A percentile compares a stretch with the other conserved stretches of the same genome.
Conservation (phyloP, 1,140 invertebrate genomes). For the Cydia splendana region DNA sequence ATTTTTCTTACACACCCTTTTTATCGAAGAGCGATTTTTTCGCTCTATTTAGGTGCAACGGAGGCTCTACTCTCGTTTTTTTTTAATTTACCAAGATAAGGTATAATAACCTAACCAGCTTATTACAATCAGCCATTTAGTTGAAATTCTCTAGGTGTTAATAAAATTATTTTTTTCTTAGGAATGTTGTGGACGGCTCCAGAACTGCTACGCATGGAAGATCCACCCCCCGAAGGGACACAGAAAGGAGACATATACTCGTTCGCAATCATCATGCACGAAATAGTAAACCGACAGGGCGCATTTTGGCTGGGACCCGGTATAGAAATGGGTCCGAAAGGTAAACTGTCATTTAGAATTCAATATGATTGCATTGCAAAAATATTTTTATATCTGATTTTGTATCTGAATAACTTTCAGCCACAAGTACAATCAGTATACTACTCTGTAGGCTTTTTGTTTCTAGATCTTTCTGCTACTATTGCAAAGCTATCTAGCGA, state of each 20-base stretch:
- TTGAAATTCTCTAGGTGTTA: neutral
- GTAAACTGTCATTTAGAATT: conserved; percentile 56
- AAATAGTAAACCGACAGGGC: conserved; percentile 92
- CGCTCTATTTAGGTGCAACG: no score
- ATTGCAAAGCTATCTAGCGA: no score
- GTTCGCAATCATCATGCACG: conserved; percentile 96
- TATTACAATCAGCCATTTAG: neutral
- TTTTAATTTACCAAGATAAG: no score
- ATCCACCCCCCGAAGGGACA: conserved; percentile 86
- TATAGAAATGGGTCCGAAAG: conserved; percentile 84
- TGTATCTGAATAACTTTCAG: no score
- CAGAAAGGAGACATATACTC: conserved; percentile 97
- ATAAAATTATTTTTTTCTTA: conserved; percentile 62
- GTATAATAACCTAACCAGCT: no score
- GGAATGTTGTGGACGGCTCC: conserved; percentile 96
- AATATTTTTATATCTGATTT: no score
- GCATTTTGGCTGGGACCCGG: conserved; percentile 90
- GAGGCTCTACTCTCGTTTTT: no score
- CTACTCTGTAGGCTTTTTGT: no score
- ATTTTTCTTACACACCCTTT: no score
- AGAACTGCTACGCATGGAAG: conserved; percentile 89
- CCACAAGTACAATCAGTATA: no score
- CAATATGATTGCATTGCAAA: neutral
- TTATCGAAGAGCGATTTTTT: no score
- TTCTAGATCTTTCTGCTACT: no score